Conservation (phyloP, 2,888 invertebrate species). For the Quadriops clusia region DNA sequence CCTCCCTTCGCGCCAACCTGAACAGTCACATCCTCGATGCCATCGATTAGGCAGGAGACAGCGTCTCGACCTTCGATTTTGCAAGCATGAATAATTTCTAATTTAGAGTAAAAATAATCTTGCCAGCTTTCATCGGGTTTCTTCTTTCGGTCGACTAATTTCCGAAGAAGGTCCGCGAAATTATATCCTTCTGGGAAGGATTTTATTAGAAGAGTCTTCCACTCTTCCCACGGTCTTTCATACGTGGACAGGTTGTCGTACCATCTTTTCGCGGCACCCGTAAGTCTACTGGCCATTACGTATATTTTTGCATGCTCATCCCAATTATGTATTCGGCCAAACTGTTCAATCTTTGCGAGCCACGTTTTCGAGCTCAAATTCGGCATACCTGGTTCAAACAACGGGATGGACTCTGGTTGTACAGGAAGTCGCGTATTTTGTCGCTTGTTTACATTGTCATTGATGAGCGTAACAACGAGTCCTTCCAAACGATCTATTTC, state of each 20-base stretch:
- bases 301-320: constrained; percentile 15
- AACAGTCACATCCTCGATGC: not conserved
- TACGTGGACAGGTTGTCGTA: constrained; percentile 14
- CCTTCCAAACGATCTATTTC: no score
- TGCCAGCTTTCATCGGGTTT: not conserved
- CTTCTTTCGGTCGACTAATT: not conserved
- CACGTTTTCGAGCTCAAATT: constrained; percentile 16
- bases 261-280: constrained; percentile 18
- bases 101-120: constrained; percentile 1
- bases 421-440: no score
- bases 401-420: no score
- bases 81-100: constrained; percentile 1
- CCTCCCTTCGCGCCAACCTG: not conserved
- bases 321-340: constrained; percentile 15
- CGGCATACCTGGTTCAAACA: not conserved
- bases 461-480: no score
- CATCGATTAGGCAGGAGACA: constrained; percentile 1
- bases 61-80: not conserved
- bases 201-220: constrained; percentile 14
- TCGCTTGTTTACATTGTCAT: no score
- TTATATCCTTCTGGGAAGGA: constrained; percentile 10
- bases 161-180: not conserved
- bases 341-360: constrained; percentile 18
- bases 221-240: constrained; percentile 16
- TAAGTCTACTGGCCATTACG: constrained; percentile 15